Base-by-base conservation (phyloP, 1,140 invertebrate species). In the Vollenhovia emeryi region DNA sequence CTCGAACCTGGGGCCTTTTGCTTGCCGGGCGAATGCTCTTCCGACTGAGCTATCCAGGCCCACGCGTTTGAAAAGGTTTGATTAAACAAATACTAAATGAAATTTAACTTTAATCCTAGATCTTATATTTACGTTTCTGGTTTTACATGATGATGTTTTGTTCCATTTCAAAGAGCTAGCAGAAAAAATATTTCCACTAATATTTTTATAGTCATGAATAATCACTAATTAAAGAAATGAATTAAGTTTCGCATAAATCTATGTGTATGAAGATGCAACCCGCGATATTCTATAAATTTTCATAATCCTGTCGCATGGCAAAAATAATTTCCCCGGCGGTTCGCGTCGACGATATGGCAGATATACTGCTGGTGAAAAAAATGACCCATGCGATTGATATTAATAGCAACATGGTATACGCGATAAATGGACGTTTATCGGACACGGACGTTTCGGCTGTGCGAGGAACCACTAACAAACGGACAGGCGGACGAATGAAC, bases 291-390 rank as follows among this genome's bases (percentile, higher is more conserved):
- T 33, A 30, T 68, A 79, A 68, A 68, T 68, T 79, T 68, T 45
- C 27, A 0, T 15, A 1, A 79, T 27, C 36, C 27, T 45, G 7
- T 57, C 33, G 24, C 18, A 13, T 24, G 64, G 18, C 13, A 52
- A 57, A 91, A 92, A 90, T 87, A 91, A 91, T 92, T 88, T 84
- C 73, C 64, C 33, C 6, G 11, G 27, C 59, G 66, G 11, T 40
- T 76, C 40, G 84, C 50, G 55, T 76, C 74, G 82, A 66, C 69
- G 82, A 89, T 11, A 11, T 84, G 79, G 71, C 76, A 52, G 64
- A 62, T 24, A 52, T 27, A 57, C 79, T 52, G 30, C 27, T 21
- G n/a, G 66, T 66, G 52, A 30, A 64, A 57, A n/a, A 73, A 75
- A 76, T 73, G 74, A 80, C n/a, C 45, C 33, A 24, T 9, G 75